Conservation (phyloP, 2,797 vertebrate species). For the Myripristis jacobus region DNA sequence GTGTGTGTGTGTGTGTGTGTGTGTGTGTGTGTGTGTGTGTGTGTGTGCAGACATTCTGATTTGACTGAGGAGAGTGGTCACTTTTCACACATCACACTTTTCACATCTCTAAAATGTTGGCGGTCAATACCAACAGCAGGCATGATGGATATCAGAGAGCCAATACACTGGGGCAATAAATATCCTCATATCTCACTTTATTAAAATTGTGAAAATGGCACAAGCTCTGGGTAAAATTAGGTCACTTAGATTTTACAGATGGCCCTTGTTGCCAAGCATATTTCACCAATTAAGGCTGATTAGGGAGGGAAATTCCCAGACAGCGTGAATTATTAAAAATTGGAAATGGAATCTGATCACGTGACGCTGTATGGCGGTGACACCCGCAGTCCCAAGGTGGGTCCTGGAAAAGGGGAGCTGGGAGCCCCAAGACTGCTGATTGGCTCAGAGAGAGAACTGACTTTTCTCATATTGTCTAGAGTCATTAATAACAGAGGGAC, state of each 20-base stretch:
- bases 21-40: slow-evolving; percentile 14
- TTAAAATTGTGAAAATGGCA: slow-evolving; percentile 72
- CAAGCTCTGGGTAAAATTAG: slow-evolving; percentile 68
- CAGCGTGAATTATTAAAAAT: slow-evolving; percentile 83
- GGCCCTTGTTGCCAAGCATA: slow-evolving; percentile 76
- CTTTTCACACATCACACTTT: slow-evolving; percentile 24
- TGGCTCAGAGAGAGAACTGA: slow-evolving; percentile 55
- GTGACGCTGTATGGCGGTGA: slow-evolving; percentile 48
- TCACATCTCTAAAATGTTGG: slow-evolving; percentile 18
- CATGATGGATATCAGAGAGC: slow-evolving; percentile 22
- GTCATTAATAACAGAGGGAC: slow-evolving; percentile 33
- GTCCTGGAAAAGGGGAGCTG: slow-evolving; percentile 30
- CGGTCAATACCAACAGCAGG: slow-evolving; percentile 11
- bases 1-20: slow-evolving; percentile 9
- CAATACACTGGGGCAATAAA: slow-evolving; percentile 27
- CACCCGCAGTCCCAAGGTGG: slow-evolving; percentile 67
- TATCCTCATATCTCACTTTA: slow-evolving; percentile 58
- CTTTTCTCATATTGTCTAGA: slow-evolving; percentile 76
- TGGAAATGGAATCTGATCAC: slow-evolving; percentile 75
- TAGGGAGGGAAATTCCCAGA: slow-evolving; percentile 80
- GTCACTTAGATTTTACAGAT: slow-evolving; percentile 78
- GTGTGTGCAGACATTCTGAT: not conserved
- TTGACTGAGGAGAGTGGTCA: slow-evolving; percentile 17
- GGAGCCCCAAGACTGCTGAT: slow-evolving; percentile 49
- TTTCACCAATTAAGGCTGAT: slow-evolving; percentile 82